Evolutionary conservation across 2,888 invertebrate genomes (phyloP), one percentile per base, ranked within the genome.

Genomic region (Alentia gelatinosa): DNA sequence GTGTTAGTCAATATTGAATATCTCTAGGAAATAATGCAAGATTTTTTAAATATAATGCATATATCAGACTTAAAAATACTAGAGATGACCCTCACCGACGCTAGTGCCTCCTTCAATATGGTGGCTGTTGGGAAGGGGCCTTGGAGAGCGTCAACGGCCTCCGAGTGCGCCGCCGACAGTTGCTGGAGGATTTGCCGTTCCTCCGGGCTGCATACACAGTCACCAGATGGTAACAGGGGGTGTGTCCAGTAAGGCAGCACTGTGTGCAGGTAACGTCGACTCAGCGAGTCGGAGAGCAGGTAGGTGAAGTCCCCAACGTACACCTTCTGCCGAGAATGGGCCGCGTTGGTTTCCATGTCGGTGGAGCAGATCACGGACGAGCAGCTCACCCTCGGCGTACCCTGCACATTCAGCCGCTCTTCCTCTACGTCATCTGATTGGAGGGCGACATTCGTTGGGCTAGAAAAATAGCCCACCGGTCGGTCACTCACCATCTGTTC

Each of bases 291-390:
- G 0, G 86, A 86, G 30, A 86, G 26, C 3, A 86, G 47, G 35
- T 86, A 86, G 30, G 86, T 86, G 86, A 47, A 86, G 86, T 50
- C 86, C 26, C 50, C 86, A 1, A 47, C 50, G 47, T 86, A 30
- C 42, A 86, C 79, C 79, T 79, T 79, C 79, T 68, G 30, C 30
- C 26, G 68, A 30, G 9, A 35, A 12, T 35, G 4, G 39, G 37
- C 35, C 4, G 39, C 12, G 3, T 3, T 19, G 33, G 33, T 5
- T 12, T 5, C 9, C 23, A n/a, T 15, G 15, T 12, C 15, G 5
- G 63, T 15, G 63, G 63, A 63, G 63, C 19, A 63, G 63, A n/a
- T 15, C 5, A n/a, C 9, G 63, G 63, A 63, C 5, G 63, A 63
- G 63, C 15, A 63, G 5, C 19, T n/a, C 9, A 5, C 19, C 15